Conservation (phyloP, 2,113 vertebrate species). For the Xenopus tropicalis region DNA sequence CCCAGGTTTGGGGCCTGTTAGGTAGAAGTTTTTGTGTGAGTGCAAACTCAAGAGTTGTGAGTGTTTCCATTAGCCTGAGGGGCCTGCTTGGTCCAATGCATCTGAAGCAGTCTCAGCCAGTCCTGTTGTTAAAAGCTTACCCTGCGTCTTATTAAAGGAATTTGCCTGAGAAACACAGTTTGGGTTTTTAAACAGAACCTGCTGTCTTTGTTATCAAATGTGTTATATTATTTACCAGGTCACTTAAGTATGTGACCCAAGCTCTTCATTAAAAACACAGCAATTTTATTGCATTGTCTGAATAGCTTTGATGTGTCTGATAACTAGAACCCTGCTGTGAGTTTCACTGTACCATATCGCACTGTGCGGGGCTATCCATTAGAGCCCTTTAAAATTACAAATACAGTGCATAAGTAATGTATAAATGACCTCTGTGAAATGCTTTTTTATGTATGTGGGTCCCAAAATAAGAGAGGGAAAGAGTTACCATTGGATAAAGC, state of each 20-base stretch:
- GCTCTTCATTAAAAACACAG: not conserved
- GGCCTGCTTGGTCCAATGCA: conserved; percentile 4
- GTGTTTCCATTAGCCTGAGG: conserved; percentile 10
- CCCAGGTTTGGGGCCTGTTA: conserved; percentile 15
- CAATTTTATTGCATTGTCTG: not conserved
- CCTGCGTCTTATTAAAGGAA: not conserved
- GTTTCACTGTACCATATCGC: not conserved
- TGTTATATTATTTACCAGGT: not conserved
- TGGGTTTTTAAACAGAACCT: not conserved
- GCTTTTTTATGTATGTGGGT: too few species aligned
- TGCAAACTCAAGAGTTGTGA: not conserved
- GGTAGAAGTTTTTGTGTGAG: not conserved
- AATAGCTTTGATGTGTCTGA: not conserved
- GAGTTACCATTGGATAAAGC: too few species aligned
- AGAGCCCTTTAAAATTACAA: not conserved
- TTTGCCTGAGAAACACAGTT: not conserved
- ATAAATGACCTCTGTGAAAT: too few species aligned
- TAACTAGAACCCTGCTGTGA: not conserved
- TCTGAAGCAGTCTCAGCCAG: not conserved
- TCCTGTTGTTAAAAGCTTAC: not conserved
- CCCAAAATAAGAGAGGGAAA: too few species aligned
- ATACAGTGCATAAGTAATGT: not conserved
- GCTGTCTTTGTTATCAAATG: not conserved
- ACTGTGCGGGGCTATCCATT: not conserved
- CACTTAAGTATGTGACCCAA: not conserved